Conservation (phyloP, 2,113 vertebrate species). For the Micronycteris hirsuta region DNA sequence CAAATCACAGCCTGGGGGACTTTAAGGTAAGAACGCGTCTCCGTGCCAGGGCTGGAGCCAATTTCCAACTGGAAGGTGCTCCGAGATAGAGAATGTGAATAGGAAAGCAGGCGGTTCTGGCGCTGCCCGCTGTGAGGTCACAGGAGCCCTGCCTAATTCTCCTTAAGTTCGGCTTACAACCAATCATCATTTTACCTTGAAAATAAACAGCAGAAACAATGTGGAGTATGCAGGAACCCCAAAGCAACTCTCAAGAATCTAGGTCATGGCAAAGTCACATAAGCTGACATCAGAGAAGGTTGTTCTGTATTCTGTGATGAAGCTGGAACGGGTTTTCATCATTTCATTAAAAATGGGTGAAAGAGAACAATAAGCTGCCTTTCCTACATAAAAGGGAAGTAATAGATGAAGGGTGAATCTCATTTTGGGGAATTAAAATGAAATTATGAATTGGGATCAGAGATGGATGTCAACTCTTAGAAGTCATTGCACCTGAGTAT, state of each 20-base stretch:
- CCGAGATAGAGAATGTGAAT: neutral
- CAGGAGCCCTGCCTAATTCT: neutral
- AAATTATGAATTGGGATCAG: neutral
- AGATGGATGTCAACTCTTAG: neutral
- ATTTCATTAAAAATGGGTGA: conserved; percentile 3
- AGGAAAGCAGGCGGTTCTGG: neutral
- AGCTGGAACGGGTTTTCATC: neutral
- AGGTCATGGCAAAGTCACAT: neutral
- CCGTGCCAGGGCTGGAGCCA: neutral
- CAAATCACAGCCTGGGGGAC: conserved; percentile 33
- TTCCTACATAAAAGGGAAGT: neutral
- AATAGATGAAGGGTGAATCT: neutral
- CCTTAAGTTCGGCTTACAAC: neutral
- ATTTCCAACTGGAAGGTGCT: neutral
- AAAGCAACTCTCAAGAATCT: neutral
- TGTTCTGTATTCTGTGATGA: neutral
- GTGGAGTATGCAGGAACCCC: neutral
- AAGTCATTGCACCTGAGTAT: neutral
- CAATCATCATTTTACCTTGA: neutral
- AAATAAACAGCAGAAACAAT: neutral
- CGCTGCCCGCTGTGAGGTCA: neutral
- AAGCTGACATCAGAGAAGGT: neutral
- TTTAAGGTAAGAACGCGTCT: conserved; percentile 43
- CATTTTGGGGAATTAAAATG: conserved; percentile 6
- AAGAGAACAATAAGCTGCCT: neutral